Conservation (phyloP, 2,113 vertebrate species). For the Amazona vittata region DNA sequence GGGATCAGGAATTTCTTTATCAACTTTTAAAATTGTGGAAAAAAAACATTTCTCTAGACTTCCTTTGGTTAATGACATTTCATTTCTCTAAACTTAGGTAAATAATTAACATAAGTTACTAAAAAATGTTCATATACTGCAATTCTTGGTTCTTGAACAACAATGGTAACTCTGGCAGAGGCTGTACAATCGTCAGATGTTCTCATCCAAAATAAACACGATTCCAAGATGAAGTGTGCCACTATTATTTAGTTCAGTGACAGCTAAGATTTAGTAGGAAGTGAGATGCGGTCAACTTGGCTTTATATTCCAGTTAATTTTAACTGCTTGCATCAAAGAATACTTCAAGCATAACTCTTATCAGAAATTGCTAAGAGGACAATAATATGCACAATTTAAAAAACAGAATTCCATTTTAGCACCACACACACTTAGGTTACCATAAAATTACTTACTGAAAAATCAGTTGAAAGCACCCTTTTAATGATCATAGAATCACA, state of each 20-base stretch:
- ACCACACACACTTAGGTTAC: neutral
- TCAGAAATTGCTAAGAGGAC: neutral
- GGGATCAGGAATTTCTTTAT: neutral
- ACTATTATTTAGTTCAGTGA: neutral
- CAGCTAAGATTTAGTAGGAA: neutral
- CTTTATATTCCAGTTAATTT: neutral
- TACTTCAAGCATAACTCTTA: neutral
- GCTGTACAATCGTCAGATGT: neutral
- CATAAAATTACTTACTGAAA: slow-evolving; percentile 1
- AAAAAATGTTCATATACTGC: neutral
- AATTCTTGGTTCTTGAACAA: neutral
- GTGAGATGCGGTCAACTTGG: neutral
- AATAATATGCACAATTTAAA: neutral
- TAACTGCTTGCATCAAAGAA: neutral
- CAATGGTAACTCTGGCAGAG: neutral
- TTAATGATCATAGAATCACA: neutral
- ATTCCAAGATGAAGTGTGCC: neutral
- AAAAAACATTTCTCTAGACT: neutral
- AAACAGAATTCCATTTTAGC: neutral
- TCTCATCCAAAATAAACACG: neutral
- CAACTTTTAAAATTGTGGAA: neutral
- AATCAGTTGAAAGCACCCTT: neutral
- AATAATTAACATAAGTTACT: neutral
- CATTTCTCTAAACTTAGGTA: neutral
- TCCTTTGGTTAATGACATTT: neutral